Percentiles rank a stretch among this genome's conserved stretches.
phyloP scores from a whole-genome alignment of 2,113 vertebrate genomes.

The Calyptommatus sinebrachiatus region DNA sequence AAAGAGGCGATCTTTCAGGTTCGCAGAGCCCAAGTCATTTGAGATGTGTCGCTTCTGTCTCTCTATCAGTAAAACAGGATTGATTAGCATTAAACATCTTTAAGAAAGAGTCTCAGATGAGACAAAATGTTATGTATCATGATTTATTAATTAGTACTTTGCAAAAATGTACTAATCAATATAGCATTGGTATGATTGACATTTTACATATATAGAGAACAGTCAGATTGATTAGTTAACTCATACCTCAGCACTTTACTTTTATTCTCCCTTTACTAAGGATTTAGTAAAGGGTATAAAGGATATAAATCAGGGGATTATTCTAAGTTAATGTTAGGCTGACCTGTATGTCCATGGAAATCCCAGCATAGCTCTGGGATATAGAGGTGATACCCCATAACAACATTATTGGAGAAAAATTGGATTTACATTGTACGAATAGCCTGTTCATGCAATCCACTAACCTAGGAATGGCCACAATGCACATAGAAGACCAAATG shows the following conservation, averaged over 20 bases:
- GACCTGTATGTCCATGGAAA: no score
- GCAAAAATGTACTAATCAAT: neutral
- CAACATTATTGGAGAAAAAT: no score
- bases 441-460: no score
- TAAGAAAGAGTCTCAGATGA: conserved; percentile 1
- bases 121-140: neutral
- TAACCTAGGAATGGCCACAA: no score
- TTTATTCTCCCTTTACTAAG: no score
- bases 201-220: neutral
- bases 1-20: conserved; percentile 17
- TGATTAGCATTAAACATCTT: neutral
- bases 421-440: no score
- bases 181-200: neutral
- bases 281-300: no score
- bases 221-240: neutral
- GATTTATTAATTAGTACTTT: neutral
- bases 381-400: no score
- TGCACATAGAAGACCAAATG: no score
- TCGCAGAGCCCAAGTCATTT: neutral
- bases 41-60: neutral
- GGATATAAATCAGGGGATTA: no score
- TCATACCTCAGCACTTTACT: neutral
- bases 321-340: no score
- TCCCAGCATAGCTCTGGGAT: no score
- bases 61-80: conserved; percentile 6